Evolutionary conservation across 2,797 vertebrate genomes (phyloP), one percentile per base, ranked within the genome.

Genomic region (Telmatherina bonti): DNA sequence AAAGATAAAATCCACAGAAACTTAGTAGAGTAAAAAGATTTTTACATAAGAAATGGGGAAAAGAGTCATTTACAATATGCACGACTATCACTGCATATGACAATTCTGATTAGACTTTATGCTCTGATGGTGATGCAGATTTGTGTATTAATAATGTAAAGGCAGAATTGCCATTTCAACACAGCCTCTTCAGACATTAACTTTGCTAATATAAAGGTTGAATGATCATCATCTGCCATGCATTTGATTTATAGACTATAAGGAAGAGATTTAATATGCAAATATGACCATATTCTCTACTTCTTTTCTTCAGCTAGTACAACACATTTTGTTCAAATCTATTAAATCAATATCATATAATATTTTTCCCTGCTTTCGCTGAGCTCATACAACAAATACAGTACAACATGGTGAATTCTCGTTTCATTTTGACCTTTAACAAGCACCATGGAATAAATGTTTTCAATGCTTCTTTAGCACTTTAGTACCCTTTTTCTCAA

Each of bases 71-170:
- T 72, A 62, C 27, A 58, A 22, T 72, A 62, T 66, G 68, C 86
- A 27, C 11, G 10, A 49, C 80, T 76, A 68, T 76, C 62, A 54
- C 72, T 74, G 76, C 60, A 54, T 55, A 74, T 73, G 72, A 83
- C 81, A 52, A 68, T 72, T 88, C 62, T 85, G 78, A 91, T 90
- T 85, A 89, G 79, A 88, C 85, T 70, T 82, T 57, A 66, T 64
- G 82, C 86, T 85, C 81, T 47, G 60, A 72, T 78, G 67, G 36
- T 57, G 71, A 6, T 45, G 64, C 65, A 62, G 63, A 82, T 81
- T 27, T 74, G 62, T 74, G 30, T 70, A 74, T 85, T 89, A 76
- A 81, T 80, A 78, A 83, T 70, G 33, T 67, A 72, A 67, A 57
- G 45, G 53, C 72, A 66, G 33, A 41, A 57, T 57, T 78, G 63